Percentiles rank a stretch among this genome's conserved stretches.
Conservation (phyloP, 2,888 invertebrate genomes). For the Tortrix viridana region DNA sequence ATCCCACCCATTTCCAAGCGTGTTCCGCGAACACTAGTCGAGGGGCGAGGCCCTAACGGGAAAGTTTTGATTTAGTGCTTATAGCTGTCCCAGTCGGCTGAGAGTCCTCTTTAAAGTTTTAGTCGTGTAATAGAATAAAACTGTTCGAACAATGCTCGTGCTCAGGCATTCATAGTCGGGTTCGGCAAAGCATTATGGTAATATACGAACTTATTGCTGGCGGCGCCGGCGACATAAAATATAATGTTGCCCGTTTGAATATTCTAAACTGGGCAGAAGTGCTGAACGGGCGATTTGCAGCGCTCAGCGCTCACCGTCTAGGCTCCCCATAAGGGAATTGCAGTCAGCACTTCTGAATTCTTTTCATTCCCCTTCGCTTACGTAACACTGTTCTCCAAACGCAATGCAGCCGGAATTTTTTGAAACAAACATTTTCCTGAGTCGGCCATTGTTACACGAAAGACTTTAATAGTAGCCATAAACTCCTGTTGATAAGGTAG, state of each 20-base stretch:
- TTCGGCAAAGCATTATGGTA: slow-evolving; percentile 60
- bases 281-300: slow-evolving; percentile 49
- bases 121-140: slow-evolving; percentile 81
- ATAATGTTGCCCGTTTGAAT: slow-evolving; percentile 69
- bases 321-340: slow-evolving; percentile 44
- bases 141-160: slow-evolving; percentile 72
- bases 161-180: slow-evolving; percentile 67
- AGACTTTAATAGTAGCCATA: slow-evolving; percentile 39
- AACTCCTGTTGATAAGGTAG: slow-evolving; percentile 35
- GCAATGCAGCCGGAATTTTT: slow-evolving; percentile 26
- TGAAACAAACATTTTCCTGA: slow-evolving; percentile 30
- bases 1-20: slow-evolving; percentile 58
- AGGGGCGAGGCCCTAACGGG: slow-evolving; percentile 62
- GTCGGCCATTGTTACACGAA: slow-evolving; percentile 27
- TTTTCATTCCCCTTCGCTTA: slow-evolving; percentile 26
- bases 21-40: slow-evolving; percentile 70
- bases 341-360: slow-evolving; percentile 48
- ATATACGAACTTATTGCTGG: slow-evolving; percentile 66
- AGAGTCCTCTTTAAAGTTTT: slow-evolving; percentile 78
- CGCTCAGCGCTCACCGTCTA: slow-evolving; percentile 42
- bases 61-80: slow-evolving; percentile 84
- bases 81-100: slow-evolving; percentile 73
- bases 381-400: slow-evolving; percentile 21
- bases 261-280: slow-evolving; percentile 59
- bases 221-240: slow-evolving; percentile 61